These are phyloP conservation scores for Ceratotherium simum DNA, from an alignment of 2,113 vertebrate genomes.

Conservation along the genomic window DNA sequence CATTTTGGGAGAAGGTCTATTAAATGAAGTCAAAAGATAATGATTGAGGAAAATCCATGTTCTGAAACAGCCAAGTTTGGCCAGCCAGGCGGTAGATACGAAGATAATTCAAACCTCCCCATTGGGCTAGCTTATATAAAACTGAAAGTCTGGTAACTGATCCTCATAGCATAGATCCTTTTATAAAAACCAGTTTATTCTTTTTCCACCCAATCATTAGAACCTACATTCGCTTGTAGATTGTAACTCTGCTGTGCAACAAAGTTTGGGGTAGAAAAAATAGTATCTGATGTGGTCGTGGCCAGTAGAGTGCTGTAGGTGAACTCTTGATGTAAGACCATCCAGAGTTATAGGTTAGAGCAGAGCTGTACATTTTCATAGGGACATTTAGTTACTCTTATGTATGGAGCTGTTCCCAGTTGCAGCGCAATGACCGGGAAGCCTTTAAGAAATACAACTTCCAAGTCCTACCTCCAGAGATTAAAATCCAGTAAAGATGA, in stretches of 20 bases:
- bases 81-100: background rate
- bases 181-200: background rate
- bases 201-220: background rate
- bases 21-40: background rate
- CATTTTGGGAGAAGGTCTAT: rapidly evolving
- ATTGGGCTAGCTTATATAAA: background rate
- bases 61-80: background rate
- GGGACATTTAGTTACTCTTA: background rate
- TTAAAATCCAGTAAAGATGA: background rate
- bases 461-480: background rate
- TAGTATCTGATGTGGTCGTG: background rate
- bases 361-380: background rate
- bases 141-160: background rate
- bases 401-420: background rate
- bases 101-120: background rate
- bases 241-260: background rate
- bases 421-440: background rate
- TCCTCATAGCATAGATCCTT: background rate
- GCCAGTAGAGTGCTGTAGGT: background rate
- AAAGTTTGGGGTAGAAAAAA: background rate
- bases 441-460: background rate
- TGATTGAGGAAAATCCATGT: background rate
- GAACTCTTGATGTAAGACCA: background rate
- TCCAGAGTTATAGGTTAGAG: background rate
- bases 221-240: background rate